A percentile compares a stretch with the other conserved stretches of the same genome.
Evolutionary conservation across 2,113 vertebrate genomes (phyloP).

Genomic region (Narcine bancroftii): DNA sequence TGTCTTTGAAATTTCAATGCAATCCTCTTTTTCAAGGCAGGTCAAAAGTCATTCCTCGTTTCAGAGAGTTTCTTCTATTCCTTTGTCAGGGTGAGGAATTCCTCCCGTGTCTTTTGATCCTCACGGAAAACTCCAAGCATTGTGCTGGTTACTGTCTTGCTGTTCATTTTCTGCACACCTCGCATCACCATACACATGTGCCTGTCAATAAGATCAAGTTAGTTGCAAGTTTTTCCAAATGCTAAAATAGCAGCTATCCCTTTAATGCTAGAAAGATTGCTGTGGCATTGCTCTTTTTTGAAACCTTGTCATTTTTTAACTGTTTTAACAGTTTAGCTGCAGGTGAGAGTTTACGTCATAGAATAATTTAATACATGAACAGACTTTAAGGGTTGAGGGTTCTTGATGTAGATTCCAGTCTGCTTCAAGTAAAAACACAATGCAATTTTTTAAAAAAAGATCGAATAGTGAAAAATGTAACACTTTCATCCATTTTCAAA

Average conservation of each 20-base stretch:
- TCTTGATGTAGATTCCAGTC: no score
- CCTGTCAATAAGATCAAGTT: slow-evolving; percentile 44
- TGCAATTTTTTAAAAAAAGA: no score
- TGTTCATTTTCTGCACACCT: slow-evolving; percentile 69
- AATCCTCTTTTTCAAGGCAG: background rate
- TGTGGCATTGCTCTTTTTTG: background rate
- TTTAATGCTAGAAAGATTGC: background rate
- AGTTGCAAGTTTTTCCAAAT: background rate
- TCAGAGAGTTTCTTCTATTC: slow-evolving; percentile 40
- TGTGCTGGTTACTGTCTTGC: slow-evolving; percentile 56
- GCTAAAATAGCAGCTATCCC: background rate
- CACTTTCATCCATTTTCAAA: no score
- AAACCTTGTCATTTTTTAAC: background rate
- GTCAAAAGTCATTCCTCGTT: background rate
- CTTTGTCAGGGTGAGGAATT: slow-evolving; percentile 59
- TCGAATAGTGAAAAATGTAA: no score
- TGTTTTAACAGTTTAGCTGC: background rate
- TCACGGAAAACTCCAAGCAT: slow-evolving; percentile 63
- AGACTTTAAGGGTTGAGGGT: no score
- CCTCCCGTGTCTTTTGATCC: slow-evolving; percentile 64
- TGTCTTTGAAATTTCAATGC: background rate
- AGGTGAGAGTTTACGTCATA: background rate
- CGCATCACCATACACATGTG: slow-evolving; percentile 68
- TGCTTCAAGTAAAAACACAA: no score
- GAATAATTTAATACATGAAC: background rate